phyloP scores from a whole-genome alignment of 2,113 vertebrate genomes.

The human region GRCh38 chrX:15426501-15427000 shows the following conservation, averaged over 20 bases:
- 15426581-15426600: slow-evolving; percentile 34
- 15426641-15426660: slow-evolving; percentile 43
- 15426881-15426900: not conserved
- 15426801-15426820: not conserved
- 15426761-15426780: slow-evolving; percentile 3
- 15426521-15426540: slow-evolving; percentile 40
- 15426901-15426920: not conserved
- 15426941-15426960: not conserved
- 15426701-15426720: slow-evolving; percentile 2
- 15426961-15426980: slow-evolving; percentile 3
- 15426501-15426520: not conserved
- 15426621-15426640: slow-evolving; percentile 36
- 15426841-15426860: not conserved
- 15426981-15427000: not conserved
- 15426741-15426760: not conserved
- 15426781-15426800: not conserved
- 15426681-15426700: not conserved
- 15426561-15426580: not conserved
- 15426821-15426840: not conserved
- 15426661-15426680: not conserved
- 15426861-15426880: not conserved
- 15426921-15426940: not conserved
- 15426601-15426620: not conserved
- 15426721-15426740: not conserved
- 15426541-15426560: slow-evolving; percentile 32